Evolutionary conservation across 2,113 vertebrate genomes (phyloP).

Genomic region (rabbit (Oryctolagus cuniculus)): DNA sequence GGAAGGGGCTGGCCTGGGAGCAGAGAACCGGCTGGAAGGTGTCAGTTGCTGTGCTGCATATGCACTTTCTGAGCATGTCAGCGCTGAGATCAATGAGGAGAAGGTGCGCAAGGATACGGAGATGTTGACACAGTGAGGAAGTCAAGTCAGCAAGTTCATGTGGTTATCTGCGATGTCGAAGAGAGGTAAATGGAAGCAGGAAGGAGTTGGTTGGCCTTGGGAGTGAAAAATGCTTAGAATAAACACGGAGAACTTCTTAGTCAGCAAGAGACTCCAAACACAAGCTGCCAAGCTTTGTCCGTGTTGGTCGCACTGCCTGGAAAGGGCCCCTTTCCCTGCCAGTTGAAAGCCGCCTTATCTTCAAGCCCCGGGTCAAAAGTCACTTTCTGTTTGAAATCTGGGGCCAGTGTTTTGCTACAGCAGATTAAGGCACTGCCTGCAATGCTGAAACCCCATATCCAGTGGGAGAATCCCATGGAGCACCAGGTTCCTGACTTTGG

Average conservation of each 20-base stretch:
- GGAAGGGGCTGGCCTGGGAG: not conserved
- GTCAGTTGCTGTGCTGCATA: not conserved
- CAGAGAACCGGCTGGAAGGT: not conserved
- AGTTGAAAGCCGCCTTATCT: constrained; percentile 35
- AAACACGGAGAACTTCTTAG: not conserved
- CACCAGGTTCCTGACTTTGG: too few species aligned
- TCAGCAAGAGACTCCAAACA: not conserved
- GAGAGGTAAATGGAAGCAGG: not conserved
- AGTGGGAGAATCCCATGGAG: too few species aligned
- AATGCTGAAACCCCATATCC: too few species aligned
- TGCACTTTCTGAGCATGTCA: not conserved
- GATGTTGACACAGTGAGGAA: not conserved
- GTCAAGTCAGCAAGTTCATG: not conserved
- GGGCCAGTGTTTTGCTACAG: too few species aligned
- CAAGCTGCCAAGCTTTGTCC: not conserved
- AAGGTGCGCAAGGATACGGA: not conserved
- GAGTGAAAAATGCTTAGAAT: not conserved
- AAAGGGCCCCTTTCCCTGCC: not conserved
- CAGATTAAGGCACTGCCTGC: too few species aligned
- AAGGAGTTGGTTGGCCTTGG: not conserved
- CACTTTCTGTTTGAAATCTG: constrained; percentile 9
- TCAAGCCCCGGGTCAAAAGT: constrained; percentile 7
- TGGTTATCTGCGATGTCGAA: not conserved
- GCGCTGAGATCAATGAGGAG: not conserved
- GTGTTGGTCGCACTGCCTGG: not conserved